Evolutionary conservation across 2,113 vertebrate species (phyloP).

Genomic region (Toxotes chatareus): DNA sequence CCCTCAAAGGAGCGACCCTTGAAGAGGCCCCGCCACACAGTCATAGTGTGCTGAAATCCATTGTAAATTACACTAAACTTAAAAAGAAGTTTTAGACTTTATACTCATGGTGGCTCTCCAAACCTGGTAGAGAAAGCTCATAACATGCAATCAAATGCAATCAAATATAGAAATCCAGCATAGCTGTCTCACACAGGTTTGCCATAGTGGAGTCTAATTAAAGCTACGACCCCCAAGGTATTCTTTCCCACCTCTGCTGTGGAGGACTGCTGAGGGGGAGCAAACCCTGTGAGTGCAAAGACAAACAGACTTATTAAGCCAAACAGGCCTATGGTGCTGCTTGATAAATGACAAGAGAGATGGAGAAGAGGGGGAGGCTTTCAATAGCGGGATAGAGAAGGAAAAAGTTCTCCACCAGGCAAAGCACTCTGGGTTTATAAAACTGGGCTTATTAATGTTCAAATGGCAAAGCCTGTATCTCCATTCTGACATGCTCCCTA

Average conservation of each 20-base stretch:
- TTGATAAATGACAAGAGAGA: slow-evolving; percentile 68
- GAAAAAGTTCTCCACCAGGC: slow-evolving; percentile 55
- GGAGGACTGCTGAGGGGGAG: slow-evolving; percentile 50
- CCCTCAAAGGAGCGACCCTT: slow-evolving; percentile 14
- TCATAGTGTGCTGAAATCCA: slow-evolving; percentile 49
- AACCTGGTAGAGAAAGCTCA: slow-evolving; percentile 45
- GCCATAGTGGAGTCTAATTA: slow-evolving; percentile 74
- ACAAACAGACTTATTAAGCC: slow-evolving; percentile 78
- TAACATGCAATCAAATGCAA: slow-evolving; percentile 70
- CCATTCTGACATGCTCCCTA: slow-evolving; percentile 64
- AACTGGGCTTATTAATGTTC: slow-evolving; percentile 76
- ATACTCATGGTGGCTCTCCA: slow-evolving; percentile 5
- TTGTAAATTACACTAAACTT: slow-evolving; percentile 30
- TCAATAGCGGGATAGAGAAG: slow-evolving; percentile 30
- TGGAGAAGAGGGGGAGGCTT: slow-evolving; percentile 6
- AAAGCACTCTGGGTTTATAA: slow-evolving; percentile 70
- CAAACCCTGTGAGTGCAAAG: slow-evolving; percentile 59
- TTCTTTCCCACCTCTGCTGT: slow-evolving; percentile 51
- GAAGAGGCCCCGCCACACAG: slow-evolving; percentile 5
- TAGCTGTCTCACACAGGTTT: slow-evolving; percentile 54
- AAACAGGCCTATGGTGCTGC: slow-evolving; percentile 71
- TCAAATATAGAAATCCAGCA: slow-evolving; percentile 57
- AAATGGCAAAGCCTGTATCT: slow-evolving; percentile 64
- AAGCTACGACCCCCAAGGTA: slow-evolving; percentile 69
- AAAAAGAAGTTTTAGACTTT: slow-evolving; percentile 25